Evolutionary conservation across 2,113 vertebrate genomes (phyloP), one percentile per base, ranked within the genome.

Genomic region (Sorex araneus): DNA sequence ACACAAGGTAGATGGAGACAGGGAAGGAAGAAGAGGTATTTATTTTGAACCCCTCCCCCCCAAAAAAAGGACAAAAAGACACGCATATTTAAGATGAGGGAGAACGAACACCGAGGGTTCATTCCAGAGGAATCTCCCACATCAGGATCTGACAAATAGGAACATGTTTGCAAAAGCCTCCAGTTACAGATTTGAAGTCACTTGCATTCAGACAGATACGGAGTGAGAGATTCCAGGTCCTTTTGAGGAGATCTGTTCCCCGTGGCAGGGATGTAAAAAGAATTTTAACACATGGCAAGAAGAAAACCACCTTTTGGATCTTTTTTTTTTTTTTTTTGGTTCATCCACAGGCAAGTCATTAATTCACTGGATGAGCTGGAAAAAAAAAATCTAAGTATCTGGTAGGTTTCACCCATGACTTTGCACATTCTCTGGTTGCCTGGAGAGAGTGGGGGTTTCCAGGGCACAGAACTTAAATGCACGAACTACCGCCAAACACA

Each of bases 11-110:
- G 86, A 81, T 2, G 27, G 73, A 63, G 87, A 92, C 13, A 93
- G 45, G 28, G 57, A 64, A 85, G 47, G 40, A n/a, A 85, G 47
- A 45, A 28, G 30, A 94, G 67, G 71, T 64, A 45, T 23, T 93
- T 79, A 67, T 71, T 89, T 88, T 34, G 36, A 40, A 3, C 40
- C 40, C 40, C 40, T 50, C n/a, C n/a, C n/a, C n/a, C n/a, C n/a
- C n/a, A n/a, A n/a, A n/a, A 87, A 88, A 75, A 50, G 10, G 10
- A 50, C 9, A 50, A 50, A 10, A 50, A 50, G 13, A 75, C 12
- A 43, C 40, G 30, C 32, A 73, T 34, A 69, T 74, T 86, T 21
- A 86, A 13, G 69, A 92, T 18, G 40, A 43, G n/a, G n/a, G 67
- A 94, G 96, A 89, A 36, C 60, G 57, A 43, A 13, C 0, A 0